Evolutionary conservation across 1,140 invertebrate genomes (phyloP).

Genomic region (Sipha flava): DNA sequence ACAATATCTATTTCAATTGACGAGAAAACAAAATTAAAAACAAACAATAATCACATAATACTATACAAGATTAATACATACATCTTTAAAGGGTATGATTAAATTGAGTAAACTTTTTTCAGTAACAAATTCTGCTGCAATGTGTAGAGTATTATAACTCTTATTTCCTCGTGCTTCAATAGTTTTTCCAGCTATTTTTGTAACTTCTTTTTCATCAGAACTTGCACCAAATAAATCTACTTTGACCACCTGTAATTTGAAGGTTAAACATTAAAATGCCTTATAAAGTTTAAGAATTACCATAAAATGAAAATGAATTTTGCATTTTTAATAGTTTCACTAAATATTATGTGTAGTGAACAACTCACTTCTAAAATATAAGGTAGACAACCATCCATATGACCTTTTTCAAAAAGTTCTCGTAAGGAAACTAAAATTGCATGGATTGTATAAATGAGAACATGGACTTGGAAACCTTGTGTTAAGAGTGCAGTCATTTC

Average conservation of each 20-base stretch:
- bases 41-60: neutral
- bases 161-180: conserved; percentile 74
- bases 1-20: conserved; percentile 66
- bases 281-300: too few species aligned
- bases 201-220: conserved; percentile 85
- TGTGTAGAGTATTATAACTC: conserved; percentile 75
- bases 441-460: conserved; percentile 82
- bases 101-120: conserved; percentile 66
- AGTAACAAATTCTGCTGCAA: conserved; percentile 69
- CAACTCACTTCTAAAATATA: conserved; percentile 65
- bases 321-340: too few species aligned
- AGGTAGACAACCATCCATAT: conserved; percentile 68
- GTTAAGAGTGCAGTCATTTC: conserved; percentile 74
- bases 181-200: conserved; percentile 68
- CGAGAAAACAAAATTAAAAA: neutral
- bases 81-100: conserved; percentile 72
- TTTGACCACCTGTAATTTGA: conserved; percentile 57
- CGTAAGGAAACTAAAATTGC: conserved; percentile 66
- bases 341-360: neutral
- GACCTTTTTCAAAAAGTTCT: conserved; percentile 53
- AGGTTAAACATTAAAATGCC: neutral
- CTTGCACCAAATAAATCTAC: conserved; percentile 80
- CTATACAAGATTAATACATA: conserved; percentile 41
- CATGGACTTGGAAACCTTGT: conserved; percentile 88
- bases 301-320: too few species aligned